Evolutionary conservation across 2,888 invertebrate species (phyloP).

Genomic region (Amphimallon solstitiale): DNA sequence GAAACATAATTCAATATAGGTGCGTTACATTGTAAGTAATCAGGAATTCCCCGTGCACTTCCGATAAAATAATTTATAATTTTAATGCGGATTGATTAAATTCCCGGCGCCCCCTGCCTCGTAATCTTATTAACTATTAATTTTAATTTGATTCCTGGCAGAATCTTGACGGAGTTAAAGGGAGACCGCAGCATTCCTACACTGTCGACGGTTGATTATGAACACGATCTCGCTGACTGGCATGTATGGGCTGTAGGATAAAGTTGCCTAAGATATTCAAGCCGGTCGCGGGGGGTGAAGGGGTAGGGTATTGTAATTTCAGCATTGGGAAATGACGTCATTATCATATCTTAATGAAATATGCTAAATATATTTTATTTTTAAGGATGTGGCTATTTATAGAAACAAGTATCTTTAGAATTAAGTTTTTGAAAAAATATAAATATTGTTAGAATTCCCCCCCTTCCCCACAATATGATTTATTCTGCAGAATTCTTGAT

Average conservation of each 20-base stretch:
- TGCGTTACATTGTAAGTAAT: constrained; percentile 31
- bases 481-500: no score
- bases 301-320: neutral
- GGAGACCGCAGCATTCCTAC: constrained; percentile 25
- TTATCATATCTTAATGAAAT: no score
- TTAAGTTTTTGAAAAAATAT: no score
- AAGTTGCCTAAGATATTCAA: no score
- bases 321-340: neutral
- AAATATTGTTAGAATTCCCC: no score
- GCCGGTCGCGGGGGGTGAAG: neutral
- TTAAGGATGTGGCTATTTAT: no score
- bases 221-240: no score
- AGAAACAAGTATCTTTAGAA: no score
- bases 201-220: no score
- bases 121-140: constrained; percentile 60
- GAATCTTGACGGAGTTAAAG: constrained; percentile 49
- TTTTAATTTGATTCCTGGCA: constrained; percentile 59
- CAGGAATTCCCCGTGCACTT: constrained; percentile 34
- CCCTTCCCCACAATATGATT: no score
- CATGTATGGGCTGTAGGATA: no score
- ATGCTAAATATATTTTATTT: no score
- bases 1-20: constrained; percentile 6
- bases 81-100: constrained; percentile 60
- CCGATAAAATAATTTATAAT: constrained; percentile 45
- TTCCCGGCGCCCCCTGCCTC: constrained; percentile 55